Conservation (phyloP, 2,888 invertebrate genomes). For the Parascotia fuliginaria region DNA sequence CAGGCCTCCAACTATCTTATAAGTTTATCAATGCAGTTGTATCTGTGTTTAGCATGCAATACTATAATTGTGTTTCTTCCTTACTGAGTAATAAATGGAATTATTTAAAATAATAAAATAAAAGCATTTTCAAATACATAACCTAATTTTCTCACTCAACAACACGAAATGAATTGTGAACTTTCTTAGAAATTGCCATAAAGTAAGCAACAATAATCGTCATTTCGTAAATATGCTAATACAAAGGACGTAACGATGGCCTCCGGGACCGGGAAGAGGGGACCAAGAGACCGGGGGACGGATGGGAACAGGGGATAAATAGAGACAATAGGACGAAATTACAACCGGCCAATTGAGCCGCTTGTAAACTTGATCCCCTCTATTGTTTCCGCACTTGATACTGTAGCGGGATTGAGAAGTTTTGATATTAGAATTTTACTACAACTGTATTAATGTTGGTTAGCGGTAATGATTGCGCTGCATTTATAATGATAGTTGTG, state of each 20-base stretch:
- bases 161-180: neutral
- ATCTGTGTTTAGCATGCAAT: too few relatives aligned
- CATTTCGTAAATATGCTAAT: constrained; percentile 67
- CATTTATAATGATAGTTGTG: too few relatives aligned
- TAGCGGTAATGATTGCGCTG: too few relatives aligned
- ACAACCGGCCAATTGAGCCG: constrained; percentile 83
- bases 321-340: constrained; percentile 82
- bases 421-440: constrained; percentile 58
- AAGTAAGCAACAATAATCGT: constrained; percentile 63
- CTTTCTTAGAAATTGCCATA: constrained; percentile 37
- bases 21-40: too few relatives aligned
- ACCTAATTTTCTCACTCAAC: neutral
- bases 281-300: constrained; percentile 46
- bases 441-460: neutral
- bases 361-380: constrained; percentile 80
- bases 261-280: constrained; percentile 52
- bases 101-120: too few relatives aligned
- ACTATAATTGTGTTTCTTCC: too few relatives aligned
- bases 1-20: too few relatives aligned
- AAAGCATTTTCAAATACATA: neutral
- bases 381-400: constrained; percentile 81
- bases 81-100: too few relatives aligned
- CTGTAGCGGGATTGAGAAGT: constrained; percentile 24
- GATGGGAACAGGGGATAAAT: constrained; percentile 59
- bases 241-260: constrained; percentile 73